These are phyloP conservation scores for Chloroceryle inda DNA, from an alignment of 2,797 vertebrate species.

Conservation along the genomic window DNA sequence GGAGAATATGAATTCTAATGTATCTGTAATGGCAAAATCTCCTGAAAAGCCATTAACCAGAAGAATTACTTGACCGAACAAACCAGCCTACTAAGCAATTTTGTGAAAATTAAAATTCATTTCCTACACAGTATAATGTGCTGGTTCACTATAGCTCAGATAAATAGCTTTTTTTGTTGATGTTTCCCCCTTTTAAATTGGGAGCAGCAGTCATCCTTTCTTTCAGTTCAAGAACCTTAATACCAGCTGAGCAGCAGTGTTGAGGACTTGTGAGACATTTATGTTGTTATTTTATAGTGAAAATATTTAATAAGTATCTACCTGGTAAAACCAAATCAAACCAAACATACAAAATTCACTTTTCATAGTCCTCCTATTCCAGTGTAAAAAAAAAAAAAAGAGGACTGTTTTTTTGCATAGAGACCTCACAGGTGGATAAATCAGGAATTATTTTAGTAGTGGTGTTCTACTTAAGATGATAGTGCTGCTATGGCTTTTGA, in stretches of 20 bases:
- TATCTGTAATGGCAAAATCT: conserved; percentile 1
- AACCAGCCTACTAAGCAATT: conserved; percentile 25
- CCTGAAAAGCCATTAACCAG: conserved; percentile 35
- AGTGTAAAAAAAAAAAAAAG: neutral
- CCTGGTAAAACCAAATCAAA: neutral
- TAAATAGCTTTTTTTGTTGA: conserved; percentile 41
- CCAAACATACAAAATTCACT: neutral
- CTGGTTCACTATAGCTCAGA: neutral
- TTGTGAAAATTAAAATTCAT: conserved; percentile 49
- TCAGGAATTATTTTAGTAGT: neutral
- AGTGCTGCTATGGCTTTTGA: neutral
- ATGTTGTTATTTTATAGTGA: neutral
- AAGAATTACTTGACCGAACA: conserved; percentile 14
- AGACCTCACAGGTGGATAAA: neutral
- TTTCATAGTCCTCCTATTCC: neutral
- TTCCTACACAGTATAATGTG: neutral
- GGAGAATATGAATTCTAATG: conserved; percentile 20
- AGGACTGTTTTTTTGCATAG: neutral
- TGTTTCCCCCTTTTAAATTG: neutral
- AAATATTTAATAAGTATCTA: neutral
- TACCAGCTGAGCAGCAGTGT: neutral
- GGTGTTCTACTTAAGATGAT: neutral
- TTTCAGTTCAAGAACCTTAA: neutral
- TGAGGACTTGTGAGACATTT: conserved; percentile 3
- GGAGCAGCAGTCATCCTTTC: neutral